Base-by-base conservation (phyloP, 2,797 vertebrate genomes). In the Gastrophryne carolinensis region DNA sequence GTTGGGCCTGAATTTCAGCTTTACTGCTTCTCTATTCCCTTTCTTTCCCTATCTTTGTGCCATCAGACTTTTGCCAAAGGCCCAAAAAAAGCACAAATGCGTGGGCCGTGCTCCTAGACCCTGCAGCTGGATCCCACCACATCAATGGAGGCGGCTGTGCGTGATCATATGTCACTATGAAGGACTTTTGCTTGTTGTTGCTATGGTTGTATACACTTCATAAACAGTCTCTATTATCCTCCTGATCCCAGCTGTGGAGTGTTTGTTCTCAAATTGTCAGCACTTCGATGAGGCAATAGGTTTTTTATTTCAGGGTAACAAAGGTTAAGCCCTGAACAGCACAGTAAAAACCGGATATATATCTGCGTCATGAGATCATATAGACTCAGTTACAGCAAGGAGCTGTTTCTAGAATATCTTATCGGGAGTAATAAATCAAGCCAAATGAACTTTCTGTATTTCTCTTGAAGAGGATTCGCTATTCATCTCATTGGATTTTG, bases 181-280 rank as follows among this genome's bases (percentile, higher is more conserved):
- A 41, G 34, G 15, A 17, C 53, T 47, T 19, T 32, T 35, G 21
- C 13, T 26, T 24, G 37, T 47, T 47, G 35, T 70, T 61, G 21
- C 68, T 34, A 49, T 27, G 54, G 21, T 61, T 35, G 17, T 10
- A 49, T 60, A 27, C 39, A 32, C n/a, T 47, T 71, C 2, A 32
- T 58, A 71, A 71, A 71, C 68, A 49, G 39, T 71, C 23, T 58
- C 53, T 69, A 32, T 30, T 32, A 21, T 44, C 19, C 24, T 23
- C n/a, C 29, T 15, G 24, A 44, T 41, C 17, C 9, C 34, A 21
- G 35, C 24, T 9, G 4, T 57, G 26, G 13, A 49, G 5, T 58
- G 39, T 44, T 70, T 68, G 65, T 68, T 67, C 50, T 39, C 32
- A 50, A 50, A 41, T 68, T 56, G 65, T 41, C 50, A 54, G 2